Conservation (phyloP, 2,888 invertebrate genomes). For the Microplitis deprimator region DNA sequence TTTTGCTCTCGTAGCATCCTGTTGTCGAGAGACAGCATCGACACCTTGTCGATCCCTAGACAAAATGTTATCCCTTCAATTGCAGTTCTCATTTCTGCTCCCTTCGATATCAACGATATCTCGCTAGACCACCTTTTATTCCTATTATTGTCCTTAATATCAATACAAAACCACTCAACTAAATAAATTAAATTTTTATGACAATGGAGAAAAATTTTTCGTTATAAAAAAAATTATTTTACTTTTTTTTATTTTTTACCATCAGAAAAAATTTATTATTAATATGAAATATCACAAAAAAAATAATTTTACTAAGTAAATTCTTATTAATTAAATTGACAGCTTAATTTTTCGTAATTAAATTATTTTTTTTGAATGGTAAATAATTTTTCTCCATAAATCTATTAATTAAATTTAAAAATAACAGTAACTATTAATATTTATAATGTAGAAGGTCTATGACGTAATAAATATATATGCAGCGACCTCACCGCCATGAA, state of each 20-base stretch:
- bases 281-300: too few species aligned
- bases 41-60: slow-evolving; percentile 41
- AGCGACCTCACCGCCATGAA: slow-evolving; percentile 45
- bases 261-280: too few species aligned
- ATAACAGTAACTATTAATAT: background rate
- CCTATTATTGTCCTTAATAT: background rate
- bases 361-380: too few species aligned
- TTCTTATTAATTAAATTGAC: too few species aligned
- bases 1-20: slow-evolving; percentile 16
- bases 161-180: slow-evolving; percentile 1
- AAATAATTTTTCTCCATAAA: too few species aligned
- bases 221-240: background rate
- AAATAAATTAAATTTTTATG: background rate
- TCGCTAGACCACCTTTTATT: slow-evolving; percentile 15
- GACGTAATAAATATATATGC: slow-evolving; percentile 19
- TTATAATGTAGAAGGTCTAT: too few species aligned
- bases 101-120: slow-evolving; percentile 18
- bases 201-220: background rate
- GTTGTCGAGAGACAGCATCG: slow-evolving; percentile 46
- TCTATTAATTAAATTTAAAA: too few species aligned
- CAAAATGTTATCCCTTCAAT: slow-evolving; percentile 36
- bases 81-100: background rate
- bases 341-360: too few species aligned
- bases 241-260: background rate
- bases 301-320: too few species aligned